Percentiles rank a stretch among this genome's conserved stretches.
Evolutionary conservation across 2,113 vertebrate genomes (phyloP).

Genomic region (Mastomys coucha): DNA sequence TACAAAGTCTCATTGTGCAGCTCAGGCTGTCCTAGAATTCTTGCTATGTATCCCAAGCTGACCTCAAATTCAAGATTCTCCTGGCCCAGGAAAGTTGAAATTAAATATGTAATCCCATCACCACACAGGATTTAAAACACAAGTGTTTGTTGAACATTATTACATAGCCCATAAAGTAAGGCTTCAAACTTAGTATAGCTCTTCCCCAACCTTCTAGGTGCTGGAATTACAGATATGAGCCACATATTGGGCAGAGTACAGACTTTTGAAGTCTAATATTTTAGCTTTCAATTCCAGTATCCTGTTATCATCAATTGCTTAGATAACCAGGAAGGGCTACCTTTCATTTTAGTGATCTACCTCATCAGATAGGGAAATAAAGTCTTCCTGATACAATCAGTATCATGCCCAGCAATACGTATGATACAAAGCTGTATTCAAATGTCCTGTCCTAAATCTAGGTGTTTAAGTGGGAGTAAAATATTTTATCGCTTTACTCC

Average conservation of each 20-base stretch:
- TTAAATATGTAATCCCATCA: background rate
- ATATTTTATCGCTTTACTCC: background rate
- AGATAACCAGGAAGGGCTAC: background rate
- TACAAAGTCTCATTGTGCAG: background rate
- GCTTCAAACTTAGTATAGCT: background rate
- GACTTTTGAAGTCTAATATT: constrained; percentile 27
- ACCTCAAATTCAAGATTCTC: background rate
- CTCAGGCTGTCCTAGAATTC: constrained; percentile 2
- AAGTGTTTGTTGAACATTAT: background rate
- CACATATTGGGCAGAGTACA: background rate
- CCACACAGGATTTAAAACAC: background rate
- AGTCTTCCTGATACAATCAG: constrained; percentile 32
- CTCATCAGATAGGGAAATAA: constrained; percentile 14
- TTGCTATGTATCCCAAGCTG: background rate
- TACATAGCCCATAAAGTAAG: background rate
- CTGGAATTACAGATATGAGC: background rate
- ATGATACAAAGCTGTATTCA: background rate
- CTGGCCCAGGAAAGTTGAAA: background rate
- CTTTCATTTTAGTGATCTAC: background rate
- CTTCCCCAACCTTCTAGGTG: background rate
- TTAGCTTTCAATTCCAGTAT: background rate
- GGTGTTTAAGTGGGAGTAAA: background rate
- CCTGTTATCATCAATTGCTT: background rate
- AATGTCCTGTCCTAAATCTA: constrained; percentile 41
- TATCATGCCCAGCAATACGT: background rate